Percentiles rank a stretch among this genome's conserved stretches.
These are phyloP conservation scores for Stenodera caucasica DNA, from an alignment of 2,888 invertebrate genomes.

Conservation along the genomic window DNA sequence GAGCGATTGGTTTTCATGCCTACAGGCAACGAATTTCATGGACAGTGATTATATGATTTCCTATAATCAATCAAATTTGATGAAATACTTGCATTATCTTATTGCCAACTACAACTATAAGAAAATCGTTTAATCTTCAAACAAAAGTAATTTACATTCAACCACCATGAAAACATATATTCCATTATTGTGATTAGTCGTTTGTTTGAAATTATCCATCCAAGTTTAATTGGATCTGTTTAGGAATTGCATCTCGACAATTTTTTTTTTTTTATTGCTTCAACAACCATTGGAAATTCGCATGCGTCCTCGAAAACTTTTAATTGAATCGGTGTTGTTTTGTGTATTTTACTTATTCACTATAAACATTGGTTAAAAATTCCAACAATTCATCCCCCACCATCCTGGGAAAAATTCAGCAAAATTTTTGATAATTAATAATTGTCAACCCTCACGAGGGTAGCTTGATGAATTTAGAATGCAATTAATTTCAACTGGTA, in stretches of 20 bases:
- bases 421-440: neutral
- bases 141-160: neutral
- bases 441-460: neutral
- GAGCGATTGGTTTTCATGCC: conserved; percentile 12
- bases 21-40: neutral
- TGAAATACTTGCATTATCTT: too few species aligned
- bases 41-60: neutral
- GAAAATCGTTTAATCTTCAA: too few species aligned
- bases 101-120: too few species aligned
- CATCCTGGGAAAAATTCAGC: too few species aligned
- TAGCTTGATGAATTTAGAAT: neutral
- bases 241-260: conserved; percentile 21
- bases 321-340: conserved; percentile 16
- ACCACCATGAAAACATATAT: conserved; percentile 2
- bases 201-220: conserved; percentile 41
- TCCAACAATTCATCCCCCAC: too few species aligned
- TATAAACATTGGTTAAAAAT: too few species aligned
- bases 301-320: conserved; percentile 9
- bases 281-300: neutral
- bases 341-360: neutral
- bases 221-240: conserved; percentile 41
- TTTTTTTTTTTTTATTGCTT: too few species aligned
- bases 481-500: too few species aligned
- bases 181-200: conserved; percentile 23
- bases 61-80: neutral